A percentile compares a stretch with the other conserved stretches of the same genome.
Conservation (phyloP, 2,888 invertebrate species). For the Oegoconia quadripuncta region DNA sequence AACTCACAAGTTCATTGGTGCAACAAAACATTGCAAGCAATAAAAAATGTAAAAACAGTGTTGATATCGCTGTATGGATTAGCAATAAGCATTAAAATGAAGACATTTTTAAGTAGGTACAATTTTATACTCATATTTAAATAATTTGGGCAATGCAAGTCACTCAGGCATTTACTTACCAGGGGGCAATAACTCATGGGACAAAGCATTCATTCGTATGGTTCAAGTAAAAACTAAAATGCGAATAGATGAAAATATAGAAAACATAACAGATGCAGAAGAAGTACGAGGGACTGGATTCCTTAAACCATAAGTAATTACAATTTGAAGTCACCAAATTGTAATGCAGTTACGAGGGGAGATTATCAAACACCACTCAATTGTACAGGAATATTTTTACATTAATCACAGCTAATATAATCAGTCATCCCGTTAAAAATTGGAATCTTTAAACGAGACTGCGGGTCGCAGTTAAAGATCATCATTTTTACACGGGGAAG, state of each 20-base stretch:
- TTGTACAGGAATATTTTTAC: conserved; percentile 33
- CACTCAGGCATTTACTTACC: conserved; percentile 9
- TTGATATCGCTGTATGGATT: not conserved
- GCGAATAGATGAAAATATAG: conserved; percentile 34
- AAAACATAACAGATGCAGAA: conserved; percentile 49
- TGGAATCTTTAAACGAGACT: conserved; percentile 57
- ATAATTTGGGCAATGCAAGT: too few relatives aligned
- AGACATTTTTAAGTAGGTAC: not conserved
- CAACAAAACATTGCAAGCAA: too few relatives aligned
- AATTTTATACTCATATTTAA: not conserved
- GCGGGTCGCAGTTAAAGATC: conserved; percentile 56
- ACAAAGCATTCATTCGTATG: conserved; percentile 14
- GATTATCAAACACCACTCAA: conserved; percentile 71
- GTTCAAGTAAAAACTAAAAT: conserved; percentile 20
- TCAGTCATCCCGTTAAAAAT: conserved; percentile 40
- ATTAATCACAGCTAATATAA: conserved; percentile 41
- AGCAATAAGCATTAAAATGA: not conserved
- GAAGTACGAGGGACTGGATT: conserved; percentile 75
- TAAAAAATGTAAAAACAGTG: too few relatives aligned
- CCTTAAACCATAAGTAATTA: conserved; percentile 78
- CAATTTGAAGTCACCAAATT: conserved; percentile 79
- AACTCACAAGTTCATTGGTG: too few relatives aligned
- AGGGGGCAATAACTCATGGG: conserved; percentile 14
- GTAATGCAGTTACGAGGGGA: conserved; percentile 81
- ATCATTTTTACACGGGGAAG: conserved; percentile 32